Evolutionary conservation across 2,113 vertebrate genomes (phyloP).

Genomic region (Sinocyclocheilus grahami): DNA sequence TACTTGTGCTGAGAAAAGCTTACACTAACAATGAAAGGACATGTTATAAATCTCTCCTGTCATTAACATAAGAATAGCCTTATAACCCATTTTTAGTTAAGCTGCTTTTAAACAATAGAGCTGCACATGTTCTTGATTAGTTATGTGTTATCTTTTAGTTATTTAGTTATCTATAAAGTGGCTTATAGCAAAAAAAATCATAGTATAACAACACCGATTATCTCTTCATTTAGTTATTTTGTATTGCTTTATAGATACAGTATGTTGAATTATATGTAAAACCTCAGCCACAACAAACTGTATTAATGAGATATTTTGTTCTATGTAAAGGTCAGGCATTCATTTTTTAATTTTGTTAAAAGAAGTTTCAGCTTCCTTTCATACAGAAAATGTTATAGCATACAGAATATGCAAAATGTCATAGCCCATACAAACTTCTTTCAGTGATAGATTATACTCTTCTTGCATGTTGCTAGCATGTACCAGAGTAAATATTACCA

Average conservation of each 20-base stretch:
- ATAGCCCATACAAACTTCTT: neutral
- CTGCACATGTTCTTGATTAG: neutral
- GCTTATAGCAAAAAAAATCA: slow-evolving; percentile 47
- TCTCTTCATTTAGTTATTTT: neutral
- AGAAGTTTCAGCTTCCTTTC: neutral
- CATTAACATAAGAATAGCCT: neutral
- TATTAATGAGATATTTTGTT: neutral
- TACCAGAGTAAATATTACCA: slow-evolving; percentile 48
- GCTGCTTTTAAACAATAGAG: too few species aligned
- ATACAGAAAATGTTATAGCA: neutral
- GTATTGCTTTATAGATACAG: neutral
- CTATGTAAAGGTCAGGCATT: neutral
- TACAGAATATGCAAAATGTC: neutral
- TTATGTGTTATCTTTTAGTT: neutral
- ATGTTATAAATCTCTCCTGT: neutral
- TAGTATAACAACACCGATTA: neutral
- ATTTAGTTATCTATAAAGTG: slow-evolving; percentile 46
- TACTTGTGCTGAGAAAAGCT: neutral
- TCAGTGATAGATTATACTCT: slow-evolving; percentile 5
- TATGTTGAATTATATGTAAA: neutral
- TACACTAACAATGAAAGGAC: neutral
- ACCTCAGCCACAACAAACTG: neutral
- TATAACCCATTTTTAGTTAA: neutral
- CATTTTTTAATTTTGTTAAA: neutral
- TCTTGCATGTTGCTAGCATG: slow-evolving; percentile 16